phyloP scores from a whole-genome alignment of 2,888 invertebrate genomes.

The Pheosia gnoma region DNA sequence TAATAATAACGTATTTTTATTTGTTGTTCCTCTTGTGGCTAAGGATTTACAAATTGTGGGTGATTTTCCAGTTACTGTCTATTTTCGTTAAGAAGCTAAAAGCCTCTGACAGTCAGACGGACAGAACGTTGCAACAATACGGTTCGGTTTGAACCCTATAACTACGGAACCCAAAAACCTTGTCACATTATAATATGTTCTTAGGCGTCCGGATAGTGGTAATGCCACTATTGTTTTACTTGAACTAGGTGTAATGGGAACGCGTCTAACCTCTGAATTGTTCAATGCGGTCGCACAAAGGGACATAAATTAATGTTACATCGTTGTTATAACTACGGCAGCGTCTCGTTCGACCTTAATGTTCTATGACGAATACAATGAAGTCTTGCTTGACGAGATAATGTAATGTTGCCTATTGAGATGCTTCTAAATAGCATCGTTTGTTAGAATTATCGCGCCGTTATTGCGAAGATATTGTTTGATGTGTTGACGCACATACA shows the following conservation, averaged over 20 bases:
- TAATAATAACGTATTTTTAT: too few relatives aligned
- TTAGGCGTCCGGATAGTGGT: slow-evolving; percentile 32
- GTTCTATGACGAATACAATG: slow-evolving; percentile 35
- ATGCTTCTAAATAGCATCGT: slow-evolving; percentile 18
- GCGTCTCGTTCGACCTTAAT: slow-evolving; percentile 37
- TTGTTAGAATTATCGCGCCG: slow-evolving; percentile 21
- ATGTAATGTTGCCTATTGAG: slow-evolving; percentile 18
- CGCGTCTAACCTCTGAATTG: slow-evolving; percentile 34
- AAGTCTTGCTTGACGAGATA: slow-evolving; percentile 21
- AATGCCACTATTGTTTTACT: slow-evolving; percentile 39
- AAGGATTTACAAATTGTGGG: too few relatives aligned
- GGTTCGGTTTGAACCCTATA: too few relatives aligned
- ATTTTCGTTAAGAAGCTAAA: too few relatives aligned
- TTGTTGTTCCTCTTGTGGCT: too few relatives aligned
- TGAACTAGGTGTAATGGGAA: slow-evolving; percentile 37
- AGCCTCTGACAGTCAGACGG: too few relatives aligned
- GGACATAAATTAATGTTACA: slow-evolving; percentile 46
- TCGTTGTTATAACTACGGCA: slow-evolving; percentile 40
- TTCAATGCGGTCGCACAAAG: slow-evolving; percentile 46
- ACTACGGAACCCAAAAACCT: slow-evolving; percentile 21
- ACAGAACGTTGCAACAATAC: too few relatives aligned
- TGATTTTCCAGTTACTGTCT: too few relatives aligned
- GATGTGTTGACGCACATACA: slow-evolving; percentile 9
- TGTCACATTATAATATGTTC: slow-evolving; percentile 42
- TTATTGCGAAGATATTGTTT: slow-evolving; percentile 15